Percentiles rank a stretch among this genome's conserved stretches.
Evolutionary conservation across 2,113 vertebrate species (phyloP).

Genomic region (Trichechus manatus): DNA sequence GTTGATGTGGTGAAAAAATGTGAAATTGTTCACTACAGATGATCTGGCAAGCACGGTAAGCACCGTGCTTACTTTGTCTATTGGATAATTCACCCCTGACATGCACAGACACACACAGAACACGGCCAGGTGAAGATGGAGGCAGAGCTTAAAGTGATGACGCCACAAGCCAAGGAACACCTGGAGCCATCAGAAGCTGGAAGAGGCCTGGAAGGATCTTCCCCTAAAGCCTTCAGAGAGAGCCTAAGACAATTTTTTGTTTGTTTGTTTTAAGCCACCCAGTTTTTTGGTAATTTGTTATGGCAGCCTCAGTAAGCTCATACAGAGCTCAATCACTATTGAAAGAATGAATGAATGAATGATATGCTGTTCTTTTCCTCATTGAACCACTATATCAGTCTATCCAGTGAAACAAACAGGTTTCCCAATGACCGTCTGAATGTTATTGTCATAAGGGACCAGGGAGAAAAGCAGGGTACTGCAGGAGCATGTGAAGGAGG

Average conservation of each 20-base stretch:
- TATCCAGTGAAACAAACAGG: not conserved
- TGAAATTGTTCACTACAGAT: too few species aligned
- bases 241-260: not conserved
- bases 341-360: not conserved
- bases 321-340: not conserved
- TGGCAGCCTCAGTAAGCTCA: not conserved
- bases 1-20: too few species aligned
- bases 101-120: not conserved
- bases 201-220: not conserved
- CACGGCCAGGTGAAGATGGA: not conserved
- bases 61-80: too few species aligned
- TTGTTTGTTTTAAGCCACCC: not conserved
- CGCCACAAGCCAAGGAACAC: not conserved
- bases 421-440: not conserved
- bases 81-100: too few species aligned
- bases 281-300: not conserved
- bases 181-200: not conserved
- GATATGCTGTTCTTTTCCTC: too few species aligned
- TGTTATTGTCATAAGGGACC: accelerated
- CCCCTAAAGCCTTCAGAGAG: not conserved
- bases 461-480: not conserved
- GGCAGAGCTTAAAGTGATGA: not conserved
- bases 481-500: accelerated
- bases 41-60: too few species aligned
- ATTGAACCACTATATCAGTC: not conserved